Evolutionary conservation across 1,140 invertebrate genomes (phyloP).

Genomic region (Homalodisca vitripennis): DNA sequence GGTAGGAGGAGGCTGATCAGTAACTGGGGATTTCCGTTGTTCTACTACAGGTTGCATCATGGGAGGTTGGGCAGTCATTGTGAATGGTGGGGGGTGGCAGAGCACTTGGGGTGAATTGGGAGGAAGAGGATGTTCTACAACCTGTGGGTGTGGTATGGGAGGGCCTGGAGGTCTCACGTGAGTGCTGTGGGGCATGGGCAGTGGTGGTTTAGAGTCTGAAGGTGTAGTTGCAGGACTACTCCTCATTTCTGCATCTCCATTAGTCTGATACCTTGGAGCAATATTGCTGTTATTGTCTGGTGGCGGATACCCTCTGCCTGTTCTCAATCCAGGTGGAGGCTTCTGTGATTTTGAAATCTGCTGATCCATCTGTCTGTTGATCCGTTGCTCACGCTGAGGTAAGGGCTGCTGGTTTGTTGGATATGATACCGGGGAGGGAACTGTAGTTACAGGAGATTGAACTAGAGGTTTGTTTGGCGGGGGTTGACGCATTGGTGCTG

Average conservation of each 20-base stretch:
- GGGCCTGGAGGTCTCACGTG: background rate
- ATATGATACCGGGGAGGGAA: constrained; percentile 12
- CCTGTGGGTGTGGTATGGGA: constrained; percentile 10
- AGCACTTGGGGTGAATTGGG: constrained; percentile 8
- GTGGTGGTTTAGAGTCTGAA: background rate
- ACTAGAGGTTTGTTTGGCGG: constrained; percentile 14
- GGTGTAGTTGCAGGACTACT: constrained; percentile 17
- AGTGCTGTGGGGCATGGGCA: constrained; percentile 17
- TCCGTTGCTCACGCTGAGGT: constrained; percentile 20
- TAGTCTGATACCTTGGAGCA: constrained; percentile 7
- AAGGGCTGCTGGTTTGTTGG: constrained; percentile 10
- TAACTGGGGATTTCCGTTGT: constrained; percentile 8
- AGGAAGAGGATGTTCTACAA: background rate
- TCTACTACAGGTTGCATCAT: constrained; percentile 6
- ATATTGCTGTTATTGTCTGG: background rate
- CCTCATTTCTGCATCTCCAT: constrained; percentile 14
- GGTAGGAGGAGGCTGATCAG: constrained; percentile 42
- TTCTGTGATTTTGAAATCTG: constrained; percentile 32
- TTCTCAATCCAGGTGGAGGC: constrained; percentile 12
- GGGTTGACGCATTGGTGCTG: background rate
- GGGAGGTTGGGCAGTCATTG: constrained; percentile 3
- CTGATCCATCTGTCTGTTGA: constrained; percentile 28
- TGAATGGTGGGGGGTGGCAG: constrained; percentile 1
- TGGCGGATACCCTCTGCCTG: background rate
- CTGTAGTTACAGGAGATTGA: constrained; percentile 11